These are phyloP conservation scores for Chaenodraco wilsoni DNA, from an alignment of 2,797 vertebrate species.

Conservation along the genomic window DNA sequence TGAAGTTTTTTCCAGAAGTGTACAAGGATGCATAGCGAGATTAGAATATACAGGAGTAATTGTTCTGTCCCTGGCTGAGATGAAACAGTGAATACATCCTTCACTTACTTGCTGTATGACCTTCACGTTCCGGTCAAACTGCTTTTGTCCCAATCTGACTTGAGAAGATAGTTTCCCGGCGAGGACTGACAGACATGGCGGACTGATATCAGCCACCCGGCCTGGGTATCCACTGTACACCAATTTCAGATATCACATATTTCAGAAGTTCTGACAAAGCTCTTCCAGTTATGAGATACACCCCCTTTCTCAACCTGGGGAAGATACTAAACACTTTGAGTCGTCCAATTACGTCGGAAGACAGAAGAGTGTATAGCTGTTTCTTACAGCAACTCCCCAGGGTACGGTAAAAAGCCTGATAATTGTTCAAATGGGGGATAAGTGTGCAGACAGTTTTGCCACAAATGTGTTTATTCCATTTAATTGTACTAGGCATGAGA, in stretches of 20 bases:
- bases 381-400: not conserved
- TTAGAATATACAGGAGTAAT: constrained; percentile 63
- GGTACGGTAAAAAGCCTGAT: not conserved
- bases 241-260: constrained; percentile 19
- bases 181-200: constrained; percentile 22
- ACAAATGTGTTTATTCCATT: not conserved
- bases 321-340: no score
- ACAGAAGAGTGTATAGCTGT: not conserved
- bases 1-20: constrained; percentile 61
- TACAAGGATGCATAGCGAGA: constrained; percentile 60
- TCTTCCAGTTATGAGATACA: not conserved
- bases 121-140: constrained; percentile 64
- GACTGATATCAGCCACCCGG: constrained; percentile 15
- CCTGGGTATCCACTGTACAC: not conserved
- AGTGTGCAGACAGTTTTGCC: not conserved
- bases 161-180: constrained; percentile 49
- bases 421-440: not conserved
- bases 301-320: no score
- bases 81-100: constrained; percentile 65
- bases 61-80: constrained; percentile 53
- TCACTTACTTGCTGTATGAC: constrained; percentile 43
- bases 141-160: constrained; percentile 54
- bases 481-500: no score
- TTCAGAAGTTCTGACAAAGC: not conserved
- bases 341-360: not conserved